phyloP scores from a whole-genome alignment of 2,888 invertebrate species.

The Esperia sulphurella region DNA sequence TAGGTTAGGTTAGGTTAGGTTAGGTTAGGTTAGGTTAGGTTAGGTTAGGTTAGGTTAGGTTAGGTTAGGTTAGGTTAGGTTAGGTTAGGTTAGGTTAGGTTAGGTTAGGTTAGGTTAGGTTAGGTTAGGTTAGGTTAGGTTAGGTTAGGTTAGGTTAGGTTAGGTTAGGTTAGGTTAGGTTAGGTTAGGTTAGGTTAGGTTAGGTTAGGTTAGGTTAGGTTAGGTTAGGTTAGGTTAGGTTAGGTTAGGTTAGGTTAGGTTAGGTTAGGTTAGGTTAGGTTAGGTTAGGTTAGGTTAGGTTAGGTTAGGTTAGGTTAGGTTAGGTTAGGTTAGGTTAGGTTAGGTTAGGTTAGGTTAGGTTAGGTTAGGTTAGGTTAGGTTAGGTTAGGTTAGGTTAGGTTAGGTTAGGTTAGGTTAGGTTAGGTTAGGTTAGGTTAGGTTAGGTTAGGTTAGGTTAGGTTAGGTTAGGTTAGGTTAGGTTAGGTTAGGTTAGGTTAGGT shows the following conservation, averaged over 20 bases:
- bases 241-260: constrained; percentile 8
- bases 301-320: constrained; percentile 14
- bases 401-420: constrained; percentile 3
- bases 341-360: constrained; percentile 5
- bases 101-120: constrained; percentile 20
- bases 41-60: constrained; percentile 3
- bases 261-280: constrained; percentile 11
- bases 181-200: constrained; percentile 7
- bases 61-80: constrained; percentile 21
- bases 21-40: constrained; percentile 5
- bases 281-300: constrained; percentile 14
- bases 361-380: constrained; percentile 10
- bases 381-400: constrained; percentile 2
- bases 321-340: constrained; percentile 1
- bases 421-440: constrained; percentile 6
- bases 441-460: constrained; percentile 3
- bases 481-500: too few species aligned
- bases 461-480: too few species aligned
- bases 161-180: constrained; percentile 12
- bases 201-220: constrained; percentile 15
- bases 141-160: constrained; percentile 17
- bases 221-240: constrained; percentile 13
- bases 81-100: constrained; percentile 22
- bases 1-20: constrained; percentile 14
- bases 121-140: constrained; percentile 18